Conservation (phyloP, 2,888 invertebrate species). For the Lobophora halterata region DNA sequence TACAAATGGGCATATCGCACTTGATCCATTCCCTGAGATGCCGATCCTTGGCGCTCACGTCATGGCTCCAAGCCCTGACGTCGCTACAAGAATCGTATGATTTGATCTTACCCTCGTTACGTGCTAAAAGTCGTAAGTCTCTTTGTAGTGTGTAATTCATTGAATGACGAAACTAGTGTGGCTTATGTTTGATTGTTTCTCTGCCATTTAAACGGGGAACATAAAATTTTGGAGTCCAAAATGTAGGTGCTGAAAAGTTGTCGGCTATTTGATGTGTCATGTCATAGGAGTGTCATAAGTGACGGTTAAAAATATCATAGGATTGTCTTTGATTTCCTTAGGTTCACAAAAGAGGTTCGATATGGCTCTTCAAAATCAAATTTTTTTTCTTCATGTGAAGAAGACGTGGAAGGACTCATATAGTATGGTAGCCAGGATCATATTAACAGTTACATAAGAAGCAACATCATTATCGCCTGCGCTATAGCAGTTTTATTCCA, state of each 20-base stretch:
- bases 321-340: too few relatives aligned
- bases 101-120: constrained; percentile 79
- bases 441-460: too few relatives aligned
- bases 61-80: constrained; percentile 79
- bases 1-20: constrained; percentile 58
- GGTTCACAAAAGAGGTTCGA: too few relatives aligned
- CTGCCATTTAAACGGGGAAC: constrained; percentile 40
- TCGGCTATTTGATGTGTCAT: constrained; percentile 4
- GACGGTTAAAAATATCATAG: too few relatives aligned
- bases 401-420: too few relatives aligned
- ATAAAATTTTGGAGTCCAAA: constrained; percentile 46
- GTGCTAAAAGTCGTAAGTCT: constrained; percentile 49
- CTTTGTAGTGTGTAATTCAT: constrained; percentile 49
- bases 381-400: too few relatives aligned
- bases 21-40: constrained; percentile 73
- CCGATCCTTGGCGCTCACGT: constrained; percentile 42
- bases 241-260: constrained; percentile 10
- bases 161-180: constrained; percentile 37
- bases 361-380: too few relatives aligned
- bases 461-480: too few relatives aligned
- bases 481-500: too few relatives aligned
- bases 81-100: constrained; percentile 76
- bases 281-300: too few relatives aligned
- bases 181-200: constrained; percentile 20
- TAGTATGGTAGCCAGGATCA: too few relatives aligned